Evolutionary conservation across 2,888 invertebrate species (phyloP), one percentile per base, ranked within the genome.

Genomic region (Mellilla xanthometata): DNA sequence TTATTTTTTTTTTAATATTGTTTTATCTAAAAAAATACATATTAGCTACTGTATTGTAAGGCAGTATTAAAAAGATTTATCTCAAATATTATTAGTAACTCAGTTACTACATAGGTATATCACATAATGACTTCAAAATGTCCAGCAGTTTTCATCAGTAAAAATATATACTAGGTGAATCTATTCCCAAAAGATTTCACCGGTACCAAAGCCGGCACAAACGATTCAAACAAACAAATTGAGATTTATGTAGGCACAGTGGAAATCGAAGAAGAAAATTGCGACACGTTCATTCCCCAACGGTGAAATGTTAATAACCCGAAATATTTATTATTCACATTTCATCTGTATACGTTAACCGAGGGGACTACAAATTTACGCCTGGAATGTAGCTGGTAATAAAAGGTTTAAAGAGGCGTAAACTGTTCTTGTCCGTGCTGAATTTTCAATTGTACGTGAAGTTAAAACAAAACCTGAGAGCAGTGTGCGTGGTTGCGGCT

Each of bases 401-500:
- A 42, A 48, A 48, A 35, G 38, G 38, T 46, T 41, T 36, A 36
- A 36, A 35, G 12, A 23, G 15, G 28, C 39, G 27, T 44, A 32
- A 44, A 40, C 24, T 52, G 48, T 45, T 52, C 44, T 40, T 47
- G 52, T 54, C 50, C 33, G 52, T 55, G 39, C 54, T 49, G 56
- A 50, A 60, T 67, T 62, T 65, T 60, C 55, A 61, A 55, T 61
- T 60, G 56, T 62, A 58, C 56, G 11, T 9, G 22, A 19, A 22
- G 19, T 51, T n/a, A 29, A 43, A 60, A 48, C 49, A 54, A 62
- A 61, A 38, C 23, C 28, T 23, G 56, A 41, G 49, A 62, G 58
- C 62, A 58, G 60, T 57, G 56, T 42, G 60, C 57, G 62, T 58
- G 54, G 23, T 7, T 23, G 38, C 44, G 22, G 36, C 39, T 23